Evolutionary conservation across 2,113 vertebrate genomes (phyloP), one percentile per base, ranked within the genome.

Genomic region (Theristicus caerulescens): DNA sequence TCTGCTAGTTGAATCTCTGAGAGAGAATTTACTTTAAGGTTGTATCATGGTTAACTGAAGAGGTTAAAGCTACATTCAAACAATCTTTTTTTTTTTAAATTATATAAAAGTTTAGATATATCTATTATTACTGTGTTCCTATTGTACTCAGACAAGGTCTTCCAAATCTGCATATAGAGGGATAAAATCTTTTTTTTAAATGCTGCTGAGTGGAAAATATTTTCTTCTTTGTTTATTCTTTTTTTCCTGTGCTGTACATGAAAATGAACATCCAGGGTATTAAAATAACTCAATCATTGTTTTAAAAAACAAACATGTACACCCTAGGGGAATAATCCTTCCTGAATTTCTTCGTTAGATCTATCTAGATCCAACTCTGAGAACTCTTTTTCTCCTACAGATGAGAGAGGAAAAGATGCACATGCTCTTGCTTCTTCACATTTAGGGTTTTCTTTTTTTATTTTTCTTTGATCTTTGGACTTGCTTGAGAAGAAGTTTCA

Each of bases 281-380:
- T 95, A 97, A 96, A 96, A 96, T 96, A 96, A 96, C 91, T 94
- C 81, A 96, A 96, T 95, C 91, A 95, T 95, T 96, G 95, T 96
- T 96, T 96, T 49, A 82, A 94, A 96, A 96, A 96, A 89, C 88
- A 96, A 96, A 96, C 94, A 97, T 32, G 38, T 32, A 77, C 61
- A 89, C 93, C 83, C 94, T 7, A 79, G 61, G 91, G 97, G 86
- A 96, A 96, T 95, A 94, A 97, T 96, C 86, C 89, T 96, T 96
- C 96, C 95, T 95, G 96, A 96, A 94, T 94, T 95, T 96, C 61
- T 95, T 94, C 82, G 83, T 94, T 51, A 94, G 83, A 94, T 92
- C 86, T 94, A 89, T 82, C 77, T 52, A 89, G 81, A 93, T 46
- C 52, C 73, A 86, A 42, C 72, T 89, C 77, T 91, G 70, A 93